These are phyloP conservation scores for Arctia plantaginis DNA, from an alignment of 2,888 invertebrate species.

Conservation along the genomic window DNA sequence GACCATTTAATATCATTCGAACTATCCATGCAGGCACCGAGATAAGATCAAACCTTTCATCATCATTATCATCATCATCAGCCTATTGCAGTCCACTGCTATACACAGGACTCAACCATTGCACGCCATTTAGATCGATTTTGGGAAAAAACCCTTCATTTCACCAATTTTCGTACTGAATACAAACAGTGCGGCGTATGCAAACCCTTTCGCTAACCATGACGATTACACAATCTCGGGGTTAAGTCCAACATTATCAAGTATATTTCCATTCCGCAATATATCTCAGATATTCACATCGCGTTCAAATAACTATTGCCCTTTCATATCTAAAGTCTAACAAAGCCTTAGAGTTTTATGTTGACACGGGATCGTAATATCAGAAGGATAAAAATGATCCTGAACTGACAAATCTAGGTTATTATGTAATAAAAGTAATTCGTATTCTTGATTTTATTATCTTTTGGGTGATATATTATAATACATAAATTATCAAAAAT, in stretches of 20 bases:
- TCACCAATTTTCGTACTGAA: neutral
- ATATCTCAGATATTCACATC: slow-evolving; percentile 15
- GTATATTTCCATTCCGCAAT: slow-evolving; percentile 1
- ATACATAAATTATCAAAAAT: too few relatives aligned
- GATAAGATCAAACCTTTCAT: too few relatives aligned
- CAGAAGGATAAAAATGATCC: slow-evolving; percentile 41
- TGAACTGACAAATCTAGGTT: slow-evolving; percentile 34
- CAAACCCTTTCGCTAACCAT: neutral
- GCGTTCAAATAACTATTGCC: slow-evolving; percentile 20
- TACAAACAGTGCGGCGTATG: neutral
- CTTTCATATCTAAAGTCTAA: slow-evolving; percentile 21
- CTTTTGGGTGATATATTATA: neutral
- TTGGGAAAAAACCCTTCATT: too few relatives aligned
- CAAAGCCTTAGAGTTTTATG: slow-evolving; percentile 35
- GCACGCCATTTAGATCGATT: too few relatives aligned
- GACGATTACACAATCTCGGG: neutral
- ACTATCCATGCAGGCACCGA: too few relatives aligned
- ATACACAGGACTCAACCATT: too few relatives aligned
- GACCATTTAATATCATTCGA: too few relatives aligned
- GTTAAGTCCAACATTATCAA: neutral
- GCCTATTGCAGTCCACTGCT: too few relatives aligned
- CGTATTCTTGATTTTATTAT: slow-evolving; percentile 1
- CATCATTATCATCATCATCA: too few relatives aligned
- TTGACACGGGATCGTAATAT: slow-evolving; percentile 42
- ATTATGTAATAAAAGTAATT: slow-evolving; percentile 1